Base-by-base conservation (phyloP, 2,113 vertebrate species). In the Glaucomys volans region DNA sequence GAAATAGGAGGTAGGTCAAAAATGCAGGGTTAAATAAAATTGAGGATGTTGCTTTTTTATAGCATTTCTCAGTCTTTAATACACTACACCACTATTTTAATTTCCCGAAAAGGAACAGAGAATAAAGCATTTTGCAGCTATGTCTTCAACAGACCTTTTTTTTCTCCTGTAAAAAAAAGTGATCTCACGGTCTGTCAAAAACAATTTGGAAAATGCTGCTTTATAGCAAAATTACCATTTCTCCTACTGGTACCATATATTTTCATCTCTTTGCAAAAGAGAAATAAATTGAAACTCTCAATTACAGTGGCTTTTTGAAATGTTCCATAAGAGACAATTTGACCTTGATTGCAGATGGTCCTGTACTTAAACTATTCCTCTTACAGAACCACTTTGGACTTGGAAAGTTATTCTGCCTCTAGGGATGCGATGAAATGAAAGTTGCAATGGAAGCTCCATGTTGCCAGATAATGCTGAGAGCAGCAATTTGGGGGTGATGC, bases 221-320 rank as follows among this genome's bases (percentile, higher is more conserved):
- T 96, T 59, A 74, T n/a, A 66, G 32, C 54, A 62, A 95, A 96
- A 95, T 88, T 93, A 88, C 42, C 28, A 40, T 94, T 74, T 93
- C 54, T 94, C 16, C 57, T 71, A 18, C 32, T 50, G 40, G 50
- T 35, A 30, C 13, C 59, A 22, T 81, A 4, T 79, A 94, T 91
- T 96, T 94, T 96, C 59, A 94, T 96, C 59, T 92, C 26, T 92
- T 85, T 77, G 64, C 77, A 86, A 92, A 85, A 92, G 47, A 86
- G 64, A 94, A 87, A 95, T 88, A 77, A 94, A 79, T 86, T 35
- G 52, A 95, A 92, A 67, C 24, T 64, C 52, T 90, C 81, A 57
- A 59, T 84, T 50, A 77, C 5, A 93, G 57, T 67, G 90, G 62
- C 87, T 77, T 76, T 97, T 79, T 37, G 84, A 93, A 79, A 80